Evolutionary conservation across 2,113 vertebrate species (phyloP).

Genomic region (human): GRCh38 chr5:64601001-64601500

Average conservation of each 20-base stretch:
- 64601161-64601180: conserved; percentile 50
- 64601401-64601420: background rate
- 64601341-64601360: background rate
- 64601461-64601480: background rate
- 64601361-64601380: background rate
- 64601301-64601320: background rate
- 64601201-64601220: conserved; percentile 40
- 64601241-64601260: background rate
- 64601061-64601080: background rate
- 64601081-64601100: conserved; percentile 35
- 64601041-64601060: background rate
- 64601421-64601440: background rate
- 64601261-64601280: background rate
- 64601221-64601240: background rate
- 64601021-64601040: background rate
- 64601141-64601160: conserved; percentile 64
- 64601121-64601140: conserved; percentile 43
- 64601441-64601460: background rate
- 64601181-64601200: conserved; percentile 50
- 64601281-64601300: background rate
- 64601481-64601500: background rate
- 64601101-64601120: conserved; percentile 54
- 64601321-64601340: background rate
- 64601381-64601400: background rate
- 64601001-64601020: background rate